Evolutionary conservation across 2,113 vertebrate species (phyloP).

Genomic region (Paedocypris sp.): DNA sequence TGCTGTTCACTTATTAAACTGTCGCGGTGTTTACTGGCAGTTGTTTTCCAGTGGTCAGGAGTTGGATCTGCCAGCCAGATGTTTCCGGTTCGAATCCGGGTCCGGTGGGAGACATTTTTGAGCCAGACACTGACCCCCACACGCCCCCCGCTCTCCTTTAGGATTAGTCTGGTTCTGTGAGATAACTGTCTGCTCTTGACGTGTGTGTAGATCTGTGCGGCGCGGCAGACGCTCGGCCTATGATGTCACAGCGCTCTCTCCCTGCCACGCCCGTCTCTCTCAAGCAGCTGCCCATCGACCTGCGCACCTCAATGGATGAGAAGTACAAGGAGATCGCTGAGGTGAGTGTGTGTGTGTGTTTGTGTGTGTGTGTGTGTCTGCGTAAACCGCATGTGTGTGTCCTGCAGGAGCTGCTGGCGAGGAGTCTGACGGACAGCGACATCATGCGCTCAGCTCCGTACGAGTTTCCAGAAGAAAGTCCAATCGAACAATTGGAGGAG

Average conservation of each 20-base stretch:
- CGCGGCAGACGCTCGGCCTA: constrained; percentile 58
- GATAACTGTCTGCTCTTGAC: background rate
- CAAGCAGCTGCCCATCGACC: constrained; percentile 73
- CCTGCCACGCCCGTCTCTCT: constrained; percentile 72
- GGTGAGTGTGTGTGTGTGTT: constrained; percentile 51
- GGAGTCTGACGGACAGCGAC: constrained; percentile 79
- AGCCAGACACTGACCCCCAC: too few species aligned
- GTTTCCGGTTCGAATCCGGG: too few species aligned
- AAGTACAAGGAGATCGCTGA: constrained; percentile 93
- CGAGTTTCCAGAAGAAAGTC: constrained; percentile 90
- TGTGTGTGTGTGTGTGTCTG: background rate
- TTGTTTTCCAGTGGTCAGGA: too few species aligned
- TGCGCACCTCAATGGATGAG: constrained; percentile 87
- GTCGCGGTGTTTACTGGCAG: too few species aligned
- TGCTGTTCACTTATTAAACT: too few species aligned
- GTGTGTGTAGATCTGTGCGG: constrained; percentile 60
- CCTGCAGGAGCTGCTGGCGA: constrained; percentile 79
- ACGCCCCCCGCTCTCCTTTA: too few species aligned
- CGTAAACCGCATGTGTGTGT: background rate
- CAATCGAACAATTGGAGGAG: constrained; percentile 91
- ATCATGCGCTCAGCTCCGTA: constrained; percentile 87
- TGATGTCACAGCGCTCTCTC: constrained; percentile 76
- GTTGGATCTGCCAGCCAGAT: too few species aligned
- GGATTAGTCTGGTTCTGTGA: background rate
- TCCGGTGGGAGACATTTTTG: background rate